These are phyloP conservation scores for Poeciliopsis occidentalis DNA, from an alignment of 2,113 vertebrate species.

Conservation along the genomic window DNA sequence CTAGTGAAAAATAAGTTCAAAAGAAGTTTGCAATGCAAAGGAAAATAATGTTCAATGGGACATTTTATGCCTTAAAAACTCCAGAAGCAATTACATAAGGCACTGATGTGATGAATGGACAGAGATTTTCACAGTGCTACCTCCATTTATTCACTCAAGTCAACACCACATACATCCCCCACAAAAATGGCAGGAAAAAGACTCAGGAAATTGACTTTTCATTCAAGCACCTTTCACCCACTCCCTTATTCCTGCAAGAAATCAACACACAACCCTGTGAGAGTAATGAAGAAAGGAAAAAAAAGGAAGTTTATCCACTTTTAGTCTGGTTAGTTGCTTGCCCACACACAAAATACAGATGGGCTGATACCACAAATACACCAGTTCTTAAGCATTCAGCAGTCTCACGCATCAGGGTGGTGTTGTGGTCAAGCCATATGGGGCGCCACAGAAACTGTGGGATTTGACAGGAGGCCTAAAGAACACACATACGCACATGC, in stretches of 20 bases:
- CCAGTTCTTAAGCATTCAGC: conserved; percentile 62
- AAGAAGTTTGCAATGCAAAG: conserved; percentile 7
- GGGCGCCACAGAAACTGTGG: conserved; percentile 61
- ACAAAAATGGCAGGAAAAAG: conserved; percentile 48
- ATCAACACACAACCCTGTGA: conserved; percentile 25
- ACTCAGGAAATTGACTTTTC: conserved; percentile 73
- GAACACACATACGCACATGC: conserved; percentile 57
- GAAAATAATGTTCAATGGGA: conserved; percentile 36
- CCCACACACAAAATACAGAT: conserved; percentile 40
- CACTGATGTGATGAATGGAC: conserved; percentile 67
- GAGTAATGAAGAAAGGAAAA: conserved; percentile 28
- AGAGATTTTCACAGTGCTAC: conserved; percentile 59
- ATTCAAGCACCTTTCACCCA: conserved; percentile 49
- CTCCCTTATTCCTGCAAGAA: conserved; percentile 27
- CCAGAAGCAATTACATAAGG: conserved; percentile 51
- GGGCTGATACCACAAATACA: conserved; percentile 58
- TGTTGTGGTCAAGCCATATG: conserved; percentile 77
- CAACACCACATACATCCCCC: conserved; percentile 63
- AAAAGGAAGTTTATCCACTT: conserved; percentile 8
- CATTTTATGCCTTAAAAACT: conserved; percentile 38
- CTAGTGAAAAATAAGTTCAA: neutral
- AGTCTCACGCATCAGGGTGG: conserved; percentile 61
- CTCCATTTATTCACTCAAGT: conserved; percentile 55
- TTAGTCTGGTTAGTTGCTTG: conserved; percentile 13
- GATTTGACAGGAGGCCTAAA: conserved; percentile 68